phyloP scores from a whole-genome alignment of 2,888 invertebrate genomes.

The Anorthoa munda region DNA sequence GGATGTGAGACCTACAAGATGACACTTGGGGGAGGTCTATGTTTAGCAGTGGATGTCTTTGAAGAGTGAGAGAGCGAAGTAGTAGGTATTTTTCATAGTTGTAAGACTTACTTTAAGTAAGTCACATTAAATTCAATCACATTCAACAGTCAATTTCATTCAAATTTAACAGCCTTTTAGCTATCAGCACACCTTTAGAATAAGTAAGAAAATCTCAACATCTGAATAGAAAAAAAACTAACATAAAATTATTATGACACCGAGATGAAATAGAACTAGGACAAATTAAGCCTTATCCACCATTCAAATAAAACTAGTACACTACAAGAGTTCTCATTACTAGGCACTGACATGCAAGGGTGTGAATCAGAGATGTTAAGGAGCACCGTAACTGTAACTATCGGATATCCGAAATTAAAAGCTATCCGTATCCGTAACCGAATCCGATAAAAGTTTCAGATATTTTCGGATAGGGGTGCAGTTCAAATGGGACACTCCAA shows the following conservation, averaged over 20 bases:
- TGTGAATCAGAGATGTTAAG: too few species aligned
- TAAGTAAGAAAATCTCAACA: neutral
- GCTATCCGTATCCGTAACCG: too few species aligned
- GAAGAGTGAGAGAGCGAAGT: too few species aligned
- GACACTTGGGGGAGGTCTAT: too few species aligned
- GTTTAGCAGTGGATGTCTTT: too few species aligned
- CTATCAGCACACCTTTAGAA: neutral
- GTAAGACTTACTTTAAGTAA: neutral
- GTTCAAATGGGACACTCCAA: too few species aligned
- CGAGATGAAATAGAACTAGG: constrained; percentile 1
- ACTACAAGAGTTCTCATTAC: constrained; percentile 6
- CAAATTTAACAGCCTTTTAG: neutral
- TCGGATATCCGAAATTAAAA: too few species aligned
- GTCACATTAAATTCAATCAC: neutral
- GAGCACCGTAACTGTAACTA: too few species aligned
- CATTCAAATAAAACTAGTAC: constrained; percentile 38
- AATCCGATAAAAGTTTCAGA: too few species aligned
- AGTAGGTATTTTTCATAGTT: neutral
- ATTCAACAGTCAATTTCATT: neutral
- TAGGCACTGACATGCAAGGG: constrained; percentile 1
- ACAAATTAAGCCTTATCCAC: neutral
- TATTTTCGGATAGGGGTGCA: too few species aligned
- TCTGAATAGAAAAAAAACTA: constrained; percentile 4
- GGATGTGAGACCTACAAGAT: too few species aligned
- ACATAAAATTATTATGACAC: constrained; percentile 15